These are phyloP conservation scores for Drosophila koepferae DNA, from an alignment of 2,888 invertebrate species.

Conservation along the genomic window DNA sequence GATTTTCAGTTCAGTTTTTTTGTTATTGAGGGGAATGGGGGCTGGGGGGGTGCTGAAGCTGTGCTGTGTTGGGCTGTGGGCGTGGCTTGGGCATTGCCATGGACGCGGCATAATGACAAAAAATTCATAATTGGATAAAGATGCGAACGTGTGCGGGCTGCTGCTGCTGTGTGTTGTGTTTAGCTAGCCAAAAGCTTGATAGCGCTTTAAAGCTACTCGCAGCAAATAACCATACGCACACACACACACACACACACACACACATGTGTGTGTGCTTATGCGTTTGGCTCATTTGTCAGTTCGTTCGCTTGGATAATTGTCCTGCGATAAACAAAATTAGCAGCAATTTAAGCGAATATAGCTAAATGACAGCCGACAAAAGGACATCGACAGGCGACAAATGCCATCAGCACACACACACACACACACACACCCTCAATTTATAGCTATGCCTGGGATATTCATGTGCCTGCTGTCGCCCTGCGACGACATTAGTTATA, in stretches of 20 bases:
- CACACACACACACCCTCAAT: slow-evolving; percentile 30
- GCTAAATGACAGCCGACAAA: slow-evolving; percentile 59
- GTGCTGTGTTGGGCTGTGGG: slow-evolving; percentile 1
- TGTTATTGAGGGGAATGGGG: background rate
- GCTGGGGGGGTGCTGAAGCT: background rate
- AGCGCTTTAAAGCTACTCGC: slow-evolving; percentile 34
- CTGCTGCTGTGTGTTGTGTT: slow-evolving; percentile 6
- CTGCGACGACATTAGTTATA: slow-evolving; percentile 70
- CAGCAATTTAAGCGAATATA: slow-evolving; percentile 83
- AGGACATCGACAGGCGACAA: slow-evolving; percentile 57
- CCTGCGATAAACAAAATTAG: slow-evolving; percentile 85
- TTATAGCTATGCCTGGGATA: slow-evolving; percentile 73
- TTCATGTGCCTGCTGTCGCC: slow-evolving; percentile 55
- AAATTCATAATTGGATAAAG: slow-evolving; percentile 81
- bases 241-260: background rate
- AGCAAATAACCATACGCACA: background rate
- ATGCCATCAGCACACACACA: slow-evolving; percentile 59
- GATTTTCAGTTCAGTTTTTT: slow-evolving; percentile 75
- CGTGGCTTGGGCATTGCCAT: slow-evolving; percentile 62
- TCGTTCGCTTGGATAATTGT: slow-evolving; percentile 85
- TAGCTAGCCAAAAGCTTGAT: slow-evolving; percentile 20
- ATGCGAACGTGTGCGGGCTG: slow-evolving; percentile 64
- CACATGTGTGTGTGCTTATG: background rate
- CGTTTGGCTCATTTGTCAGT: slow-evolving; percentile 83
- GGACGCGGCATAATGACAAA: slow-evolving; percentile 75